These are phyloP conservation scores for Corythoichthys intestinalis DNA, from an alignment of 2,113 vertebrate species.

Conservation along the genomic window DNA sequence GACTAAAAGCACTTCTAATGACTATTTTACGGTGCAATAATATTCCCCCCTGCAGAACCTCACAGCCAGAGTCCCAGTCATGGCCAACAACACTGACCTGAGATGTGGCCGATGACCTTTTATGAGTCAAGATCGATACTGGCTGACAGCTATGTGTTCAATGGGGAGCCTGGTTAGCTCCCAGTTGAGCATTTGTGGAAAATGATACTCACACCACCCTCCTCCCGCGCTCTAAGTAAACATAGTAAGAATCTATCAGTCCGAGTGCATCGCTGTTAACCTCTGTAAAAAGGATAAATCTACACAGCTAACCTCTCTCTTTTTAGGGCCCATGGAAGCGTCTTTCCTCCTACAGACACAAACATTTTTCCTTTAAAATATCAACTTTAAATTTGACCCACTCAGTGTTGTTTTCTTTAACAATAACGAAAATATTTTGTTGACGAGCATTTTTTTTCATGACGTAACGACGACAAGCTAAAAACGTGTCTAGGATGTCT, in stretches of 20 bases:
- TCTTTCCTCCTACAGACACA: constrained; percentile 16
- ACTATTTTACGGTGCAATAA: constrained; percentile 4
- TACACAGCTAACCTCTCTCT: constrained; percentile 50
- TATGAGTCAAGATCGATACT: constrained; percentile 45
- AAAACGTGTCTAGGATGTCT: too few relatives aligned
- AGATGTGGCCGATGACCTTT: constrained; percentile 34
- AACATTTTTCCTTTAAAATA: constrained; percentile 3
- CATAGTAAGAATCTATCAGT: constrained; percentile 9
- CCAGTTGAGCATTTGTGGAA: constrained; percentile 41
- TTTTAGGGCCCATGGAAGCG: constrained; percentile 46
- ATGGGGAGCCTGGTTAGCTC: constrained; percentile 50
- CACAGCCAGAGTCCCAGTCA: not conserved
- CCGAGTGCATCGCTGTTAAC: constrained; percentile 38
- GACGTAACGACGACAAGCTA: too few relatives aligned
- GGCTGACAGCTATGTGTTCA: constrained; percentile 41
- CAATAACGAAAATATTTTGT: too few relatives aligned
- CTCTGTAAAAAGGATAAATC: constrained; percentile 49
- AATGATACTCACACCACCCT: constrained; percentile 18
- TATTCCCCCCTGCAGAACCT: constrained; percentile 13
- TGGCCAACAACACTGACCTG: constrained; percentile 10
- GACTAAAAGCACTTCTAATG: constrained; percentile 18
- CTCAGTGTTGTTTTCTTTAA: too few relatives aligned
- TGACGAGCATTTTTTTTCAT: too few relatives aligned
- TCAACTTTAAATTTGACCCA: constrained; percentile 9
- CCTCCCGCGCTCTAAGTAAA: constrained; percentile 31